Evolutionary conservation across 2,797 vertebrate species (phyloP).

Genomic region (Bradypodion ventrale): DNA sequence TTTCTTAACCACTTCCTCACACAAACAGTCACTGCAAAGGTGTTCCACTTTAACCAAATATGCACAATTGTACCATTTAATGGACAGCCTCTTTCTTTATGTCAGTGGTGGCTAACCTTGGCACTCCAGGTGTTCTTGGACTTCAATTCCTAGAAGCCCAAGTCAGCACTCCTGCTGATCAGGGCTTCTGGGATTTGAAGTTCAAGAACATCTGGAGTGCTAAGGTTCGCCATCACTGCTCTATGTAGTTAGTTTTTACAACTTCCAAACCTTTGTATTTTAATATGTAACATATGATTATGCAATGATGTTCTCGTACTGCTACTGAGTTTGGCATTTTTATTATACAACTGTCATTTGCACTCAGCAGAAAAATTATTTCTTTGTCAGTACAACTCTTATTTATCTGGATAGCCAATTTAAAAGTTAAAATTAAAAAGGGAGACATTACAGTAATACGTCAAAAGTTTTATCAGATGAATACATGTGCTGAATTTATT

Average conservation of each 20-base stretch:
- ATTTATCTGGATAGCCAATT: background rate
- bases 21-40: background rate
- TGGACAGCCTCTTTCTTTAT: too few species aligned
- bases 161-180: too few species aligned
- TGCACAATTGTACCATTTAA: background rate
- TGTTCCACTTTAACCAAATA: background rate
- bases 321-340: background rate
- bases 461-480: slow-evolving; percentile 37
- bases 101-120: too few species aligned
- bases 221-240: too few species aligned
- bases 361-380: slow-evolving; percentile 1
- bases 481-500: slow-evolving; percentile 1
- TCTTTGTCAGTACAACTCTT: slow-evolving; percentile 21
- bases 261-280: background rate
- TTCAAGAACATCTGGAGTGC: background rate
- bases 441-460: background rate
- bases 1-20: background rate
- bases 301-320: background rate
- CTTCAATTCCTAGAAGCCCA: too few species aligned
- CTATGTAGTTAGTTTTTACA: background rate
- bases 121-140: too few species aligned
- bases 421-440: slow-evolving; percentile 43
- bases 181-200: too few species aligned
- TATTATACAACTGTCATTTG: background rate
- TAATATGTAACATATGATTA: background rate